Percentiles rank a stretch among this genome's conserved stretches.
These are phyloP conservation scores for Gonatopus flavifemur DNA, from an alignment of 1,140 invertebrate species.

Conservation along the genomic window DNA sequence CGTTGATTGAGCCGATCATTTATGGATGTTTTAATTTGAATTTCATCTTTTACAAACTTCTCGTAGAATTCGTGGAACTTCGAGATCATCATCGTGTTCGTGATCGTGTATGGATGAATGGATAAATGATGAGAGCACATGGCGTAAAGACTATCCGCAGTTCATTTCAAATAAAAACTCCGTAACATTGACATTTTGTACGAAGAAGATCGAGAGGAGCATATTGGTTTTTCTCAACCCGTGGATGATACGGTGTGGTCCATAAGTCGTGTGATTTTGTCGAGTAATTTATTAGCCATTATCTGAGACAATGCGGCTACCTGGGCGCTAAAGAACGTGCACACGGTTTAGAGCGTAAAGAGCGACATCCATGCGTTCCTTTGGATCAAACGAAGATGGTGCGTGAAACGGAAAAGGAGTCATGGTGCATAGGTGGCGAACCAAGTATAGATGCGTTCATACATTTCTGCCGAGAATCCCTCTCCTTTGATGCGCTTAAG, in stretches of 20 bases:
- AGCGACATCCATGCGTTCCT: constrained; percentile 8
- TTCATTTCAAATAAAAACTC: no score
- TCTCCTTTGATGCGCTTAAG: constrained; percentile 21
- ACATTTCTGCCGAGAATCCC: constrained; percentile 21
- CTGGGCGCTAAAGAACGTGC: constrained; percentile 36
- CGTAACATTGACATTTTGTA: no score
- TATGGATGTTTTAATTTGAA: no score
- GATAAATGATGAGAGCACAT: no score
- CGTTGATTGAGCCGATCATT: no score
- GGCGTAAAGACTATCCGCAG: no score
- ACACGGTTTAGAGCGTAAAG: constrained; percentile 21
- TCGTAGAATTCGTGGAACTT: no score
- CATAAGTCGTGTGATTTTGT: constrained; percentile 31
- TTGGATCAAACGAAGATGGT: not conserved
- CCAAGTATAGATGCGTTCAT: constrained; percentile 20
- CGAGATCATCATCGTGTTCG: no score
- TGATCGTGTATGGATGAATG: no score
- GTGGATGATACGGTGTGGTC: constrained; percentile 49
- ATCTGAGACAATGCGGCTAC: constrained; percentile 55
- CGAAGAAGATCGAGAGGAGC: no score
- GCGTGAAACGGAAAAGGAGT: not conserved
- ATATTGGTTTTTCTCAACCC: no score
- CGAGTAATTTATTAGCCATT: constrained; percentile 55
- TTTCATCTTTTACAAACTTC: no score
- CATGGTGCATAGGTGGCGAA: constrained; percentile 27